Evolutionary conservation across 2,888 invertebrate species (phyloP), one percentile per base, ranked within the genome.

Genomic region (Hydriomena furcata): DNA sequence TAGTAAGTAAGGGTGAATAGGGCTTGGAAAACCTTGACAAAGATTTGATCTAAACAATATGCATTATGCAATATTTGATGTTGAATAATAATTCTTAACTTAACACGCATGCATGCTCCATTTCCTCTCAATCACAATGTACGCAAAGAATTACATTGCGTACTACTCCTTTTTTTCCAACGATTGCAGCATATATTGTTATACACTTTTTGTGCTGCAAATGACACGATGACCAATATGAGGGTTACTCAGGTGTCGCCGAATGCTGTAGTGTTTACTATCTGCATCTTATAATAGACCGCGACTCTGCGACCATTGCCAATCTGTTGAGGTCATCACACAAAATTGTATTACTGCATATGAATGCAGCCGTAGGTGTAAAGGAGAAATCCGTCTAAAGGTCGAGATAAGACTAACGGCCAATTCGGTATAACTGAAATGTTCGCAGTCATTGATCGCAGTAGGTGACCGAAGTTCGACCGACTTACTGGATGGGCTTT

Each of bases 221-320:
- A 24, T 10, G 25, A 25, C 36, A 36, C 17, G 20, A 41, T 50
- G 34, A 45, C 28, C 31, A 52, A 55, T 57, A 49, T 28, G 25
- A 25, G 32, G 20, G 27, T 44, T 51, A 43, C 36, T 49, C 47
- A 52, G 47, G 53, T 55, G 44, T 51, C 36, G 54, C 38, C 25
- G 37, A 42, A 11, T 55, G 28, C 35, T 38, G 27, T 27, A 24
- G 35, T 52, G 45, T 58, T 54, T 52, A 52, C 52, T 52, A 60
- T 44, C 28, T 43, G 45, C 32, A 52, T 20, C 44, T 68, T 52
- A 61, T 74, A 79, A 79, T 82, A 81, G 71, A 71, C 55, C 65
- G 66, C 54, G 63, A 66, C 69, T 73, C 55, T 65, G 66, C 54
- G 63, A 66, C 69, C 73, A 71, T 78, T 81, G 80, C 78, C 79